These are phyloP conservation scores for Automeris io DNA, from an alignment of 2,888 invertebrate species.

Conservation along the genomic window DNA sequence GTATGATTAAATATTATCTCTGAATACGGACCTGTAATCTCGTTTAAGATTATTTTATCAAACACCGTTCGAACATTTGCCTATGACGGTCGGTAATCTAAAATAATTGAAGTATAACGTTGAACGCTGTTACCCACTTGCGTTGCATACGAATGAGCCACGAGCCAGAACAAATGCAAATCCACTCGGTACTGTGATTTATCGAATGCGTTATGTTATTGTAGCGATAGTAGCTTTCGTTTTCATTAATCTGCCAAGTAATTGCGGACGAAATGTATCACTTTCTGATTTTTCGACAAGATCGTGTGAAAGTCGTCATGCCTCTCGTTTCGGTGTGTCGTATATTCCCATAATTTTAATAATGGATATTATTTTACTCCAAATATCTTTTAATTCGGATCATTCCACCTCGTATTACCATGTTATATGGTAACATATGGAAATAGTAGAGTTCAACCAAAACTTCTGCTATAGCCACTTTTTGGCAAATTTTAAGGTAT, in stretches of 20 bases:
- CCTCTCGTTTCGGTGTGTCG: no score
- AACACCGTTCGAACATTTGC: slow-evolving; percentile 25
- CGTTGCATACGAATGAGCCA: slow-evolving; percentile 11
- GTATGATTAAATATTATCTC: no score
- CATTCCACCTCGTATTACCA: no score
- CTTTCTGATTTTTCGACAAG: slow-evolving; percentile 12
- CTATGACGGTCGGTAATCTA: slow-evolving; percentile 33
- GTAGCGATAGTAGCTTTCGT: slow-evolving; percentile 16
- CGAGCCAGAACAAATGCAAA: slow-evolving; percentile 14
- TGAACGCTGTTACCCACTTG: slow-evolving; percentile 5
- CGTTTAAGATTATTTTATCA: slow-evolving; percentile 27
- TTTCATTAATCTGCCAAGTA: slow-evolving; percentile 6
- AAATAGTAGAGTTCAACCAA: no score
- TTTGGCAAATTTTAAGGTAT: no score
- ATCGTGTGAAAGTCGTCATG: slow-evolving; percentile 2
- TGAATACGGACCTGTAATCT: not conserved
- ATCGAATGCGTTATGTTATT: slow-evolving; percentile 13
- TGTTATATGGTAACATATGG: no score
- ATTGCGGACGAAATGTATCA: slow-evolving; percentile 14
- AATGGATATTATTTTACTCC: no score
- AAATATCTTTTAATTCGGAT: no score
- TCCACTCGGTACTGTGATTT: slow-evolving; percentile 16
- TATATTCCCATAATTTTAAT: no score
- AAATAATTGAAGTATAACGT: slow-evolving; percentile 41
- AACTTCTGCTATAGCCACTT: no score